Evolutionary conservation across 1,140 invertebrate genomes (phyloP).

Genomic region (Pinna nobilis): DNA sequence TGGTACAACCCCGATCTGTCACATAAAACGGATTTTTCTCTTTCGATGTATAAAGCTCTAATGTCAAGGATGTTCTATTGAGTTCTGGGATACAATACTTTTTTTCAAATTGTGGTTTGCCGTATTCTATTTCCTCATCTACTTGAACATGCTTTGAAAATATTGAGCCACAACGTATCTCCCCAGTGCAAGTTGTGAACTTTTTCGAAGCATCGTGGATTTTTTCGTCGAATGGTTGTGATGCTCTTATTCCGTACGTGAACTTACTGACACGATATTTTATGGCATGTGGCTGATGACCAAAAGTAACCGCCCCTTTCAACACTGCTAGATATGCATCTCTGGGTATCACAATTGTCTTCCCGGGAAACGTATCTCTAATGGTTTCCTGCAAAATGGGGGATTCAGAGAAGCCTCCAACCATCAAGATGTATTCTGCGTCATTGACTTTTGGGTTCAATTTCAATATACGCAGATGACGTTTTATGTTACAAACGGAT

Average conservation of each 20-base stretch:
- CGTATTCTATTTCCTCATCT: no score
- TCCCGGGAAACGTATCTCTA: slow-evolving; percentile 14
- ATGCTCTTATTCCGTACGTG: slow-evolving; percentile 16
- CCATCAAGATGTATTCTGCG: slow-evolving; percentile 29
- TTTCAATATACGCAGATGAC: no score
- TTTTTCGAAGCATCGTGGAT: not conserved
- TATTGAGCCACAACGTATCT: no score
- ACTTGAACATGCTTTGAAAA: no score
- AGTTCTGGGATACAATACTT: no score
- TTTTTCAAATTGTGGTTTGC: no score
- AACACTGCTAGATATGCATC: slow-evolving; percentile 23
- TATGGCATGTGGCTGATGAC: slow-evolving; percentile 22
- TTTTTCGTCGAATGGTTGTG: not conserved
- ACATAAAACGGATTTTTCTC: no score
- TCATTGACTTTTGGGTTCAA: not conserved
- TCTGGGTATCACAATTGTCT: slow-evolving; percentile 8
- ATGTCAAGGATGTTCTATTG: no score
- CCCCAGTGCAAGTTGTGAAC: no score
- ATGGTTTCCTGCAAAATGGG: slow-evolving; percentile 9
- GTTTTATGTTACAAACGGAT: no score
- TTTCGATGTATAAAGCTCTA: no score
- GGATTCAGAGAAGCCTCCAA: slow-evolving; percentile 42
- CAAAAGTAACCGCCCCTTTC: slow-evolving; percentile 45
- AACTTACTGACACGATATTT: slow-evolving; percentile 7
- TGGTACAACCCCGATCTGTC: no score